These are phyloP conservation scores for Cyprinodon diabolis DNA, from an alignment of 2,797 vertebrate genomes.

Conservation along the genomic window DNA sequence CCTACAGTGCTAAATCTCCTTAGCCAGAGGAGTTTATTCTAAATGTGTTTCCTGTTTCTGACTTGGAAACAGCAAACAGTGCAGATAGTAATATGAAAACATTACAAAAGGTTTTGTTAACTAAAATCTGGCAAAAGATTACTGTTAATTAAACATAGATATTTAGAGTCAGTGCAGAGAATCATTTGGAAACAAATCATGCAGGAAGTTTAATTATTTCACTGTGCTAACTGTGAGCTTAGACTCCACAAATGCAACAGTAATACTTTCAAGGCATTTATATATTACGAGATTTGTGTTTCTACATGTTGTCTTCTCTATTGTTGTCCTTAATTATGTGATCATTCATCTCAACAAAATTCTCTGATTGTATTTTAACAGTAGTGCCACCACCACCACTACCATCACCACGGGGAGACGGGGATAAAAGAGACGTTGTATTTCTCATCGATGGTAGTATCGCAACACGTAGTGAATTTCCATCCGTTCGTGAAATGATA, in stretches of 20 bases:
- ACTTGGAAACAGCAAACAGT: neutral
- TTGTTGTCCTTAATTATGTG: neutral
- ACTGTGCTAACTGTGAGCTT: neutral
- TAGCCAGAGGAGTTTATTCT: neutral
- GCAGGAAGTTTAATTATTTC: neutral
- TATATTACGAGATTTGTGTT: neutral
- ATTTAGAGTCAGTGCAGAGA: neutral
- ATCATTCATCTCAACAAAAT: constrained; percentile 1
- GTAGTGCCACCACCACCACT: constrained; percentile 38
- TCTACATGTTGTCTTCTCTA: neutral
- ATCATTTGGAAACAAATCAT: too few relatives aligned
- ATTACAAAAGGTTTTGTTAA: too few relatives aligned
- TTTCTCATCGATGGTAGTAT: constrained; percentile 94
- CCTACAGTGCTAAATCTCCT: neutral
- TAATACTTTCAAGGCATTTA: neutral
- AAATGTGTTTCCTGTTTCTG: neutral
- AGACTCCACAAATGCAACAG: neutral
- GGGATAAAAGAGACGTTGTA: constrained; percentile 89
- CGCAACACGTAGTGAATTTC: constrained; percentile 80
- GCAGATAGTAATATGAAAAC: neutral
- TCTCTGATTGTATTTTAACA: constrained; percentile 42
- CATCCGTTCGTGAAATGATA: constrained; percentile 84
- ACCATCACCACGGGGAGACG: constrained; percentile 16
- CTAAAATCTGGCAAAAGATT: neutral
- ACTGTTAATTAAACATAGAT: neutral